Evolutionary conservation across 2,113 vertebrate species (phyloP), one percentile per base, ranked within the genome.

Genomic region (Salminus brasiliensis): DNA sequence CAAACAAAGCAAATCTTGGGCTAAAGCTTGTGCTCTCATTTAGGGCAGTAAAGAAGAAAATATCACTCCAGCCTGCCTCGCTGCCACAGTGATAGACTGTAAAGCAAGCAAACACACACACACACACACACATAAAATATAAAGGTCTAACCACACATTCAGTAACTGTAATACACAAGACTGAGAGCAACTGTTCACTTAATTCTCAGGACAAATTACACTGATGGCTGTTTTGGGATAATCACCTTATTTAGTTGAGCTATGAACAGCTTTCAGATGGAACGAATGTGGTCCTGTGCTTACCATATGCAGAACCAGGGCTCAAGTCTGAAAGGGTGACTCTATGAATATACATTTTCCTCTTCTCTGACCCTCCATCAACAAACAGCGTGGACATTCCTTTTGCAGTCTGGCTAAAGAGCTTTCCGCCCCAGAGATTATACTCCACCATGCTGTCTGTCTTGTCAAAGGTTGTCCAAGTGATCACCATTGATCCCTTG

Each of bases 41-140:
- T 81, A 96, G 85, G 25, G 94, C 90, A 0, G 76, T 92, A 88
- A 97, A 96, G 68, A 72, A 89, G 75, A 95, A 94, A 34, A 91
- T n/a, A 0, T 92, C 89, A 65, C 95, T 97, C 95, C 96, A 97
- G 78, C 95, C 95, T 1, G 60, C 86, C 1, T 85, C 67, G 5
- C 95, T 92, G 68, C 96, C 95, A 15, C 95, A 97, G 76, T 92
- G 91, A 82, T 95, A 95, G 36, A 88, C 94, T 94, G 81, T 67
- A 76, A 41, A 47, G 90, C n/a, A 88, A 85, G n/a, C n/a, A n/a
- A n/a, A n/a, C n/a, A n/a, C n/a, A n/a, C n/a, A n/a, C n/a, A 88
- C 32, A 66, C 63, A 60, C n/a, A 8, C 39, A 68, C 21, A 72
- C 2, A 72, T 30, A 12, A 4, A 73, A 67, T 79, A 32, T 36